Base-by-base conservation (phyloP, 2,888 invertebrate genomes). In the Adela reaumurella region DNA sequence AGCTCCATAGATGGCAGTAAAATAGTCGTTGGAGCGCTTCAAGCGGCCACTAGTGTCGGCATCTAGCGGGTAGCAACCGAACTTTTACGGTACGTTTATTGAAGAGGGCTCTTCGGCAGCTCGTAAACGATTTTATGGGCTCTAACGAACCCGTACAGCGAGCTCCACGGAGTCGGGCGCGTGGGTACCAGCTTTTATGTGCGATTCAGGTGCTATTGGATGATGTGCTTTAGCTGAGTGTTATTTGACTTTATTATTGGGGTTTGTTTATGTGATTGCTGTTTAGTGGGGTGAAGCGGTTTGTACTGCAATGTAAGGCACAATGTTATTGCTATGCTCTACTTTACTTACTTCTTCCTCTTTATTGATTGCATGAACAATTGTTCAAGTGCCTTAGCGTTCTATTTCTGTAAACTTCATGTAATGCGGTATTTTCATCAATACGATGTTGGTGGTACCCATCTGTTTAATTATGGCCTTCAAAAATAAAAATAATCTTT, bases 231-330 rank as follows among this genome's bases (percentile, higher is more conserved):
- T 35, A 35, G 35, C 35, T 35, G 70, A 72, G 68, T 69, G 78
- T 77, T 78, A 78, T 77, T 78, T 77, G 73, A 70, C 73, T 76
- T 78, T 77, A 77, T 76, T 77, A 77, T 77, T 67, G 74, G 76
- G 77, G 76, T 77, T 78, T 78, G 78, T 78, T 78, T 78, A 78
- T 77, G 74, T 73, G 76, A 77, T 77, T 74, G 73, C 74, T 76
- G 74, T 77, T 76, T 77, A 74, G 74, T 74, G 73, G 70, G 76
- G 71, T 73, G 73, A 70, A 70, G 69, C 71, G 70, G 72, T 72
- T 61, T 67, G 70, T 74, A 74, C 20, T 16, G 8, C 8, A 24
- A 24, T 24, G 8, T 24, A n/a, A n/a, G n/a, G n/a, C n/a, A n/a
- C n/a, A n/a, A n/a, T n/a, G n/a, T n/a, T n/a, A n/a, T n/a, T n/a